phyloP scores from a whole-genome alignment of 2,797 vertebrate genomes.

The Sebastes matsubarae region DNA sequence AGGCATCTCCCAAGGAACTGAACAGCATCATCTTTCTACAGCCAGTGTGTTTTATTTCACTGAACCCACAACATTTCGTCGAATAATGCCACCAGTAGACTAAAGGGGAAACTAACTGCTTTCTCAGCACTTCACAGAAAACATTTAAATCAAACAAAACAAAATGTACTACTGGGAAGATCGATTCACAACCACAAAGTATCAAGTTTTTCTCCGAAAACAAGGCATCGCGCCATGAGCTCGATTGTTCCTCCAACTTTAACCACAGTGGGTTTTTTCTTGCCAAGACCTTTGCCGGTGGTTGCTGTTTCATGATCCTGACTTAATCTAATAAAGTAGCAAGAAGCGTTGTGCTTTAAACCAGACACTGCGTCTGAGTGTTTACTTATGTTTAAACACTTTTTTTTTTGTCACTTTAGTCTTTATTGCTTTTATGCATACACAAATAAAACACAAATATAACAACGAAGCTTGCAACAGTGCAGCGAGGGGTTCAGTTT shows the following conservation, averaged over 20 bases:
- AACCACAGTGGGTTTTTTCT: slow-evolving; percentile 25
- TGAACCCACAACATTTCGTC: slow-evolving; percentile 10
- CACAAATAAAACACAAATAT: no score
- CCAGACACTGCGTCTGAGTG: background rate
- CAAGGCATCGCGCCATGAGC: slow-evolving; percentile 37
- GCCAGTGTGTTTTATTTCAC: background rate
- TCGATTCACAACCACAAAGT: slow-evolving; percentile 35
- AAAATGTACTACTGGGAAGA: slow-evolving; percentile 21
- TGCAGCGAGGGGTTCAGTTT: no score
- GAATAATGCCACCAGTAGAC: background rate
- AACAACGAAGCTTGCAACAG: no score
- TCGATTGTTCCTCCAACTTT: slow-evolving; percentile 33
- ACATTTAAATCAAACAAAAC: slow-evolving; percentile 23
- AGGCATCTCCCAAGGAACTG: background rate
- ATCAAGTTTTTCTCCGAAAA: slow-evolving; percentile 14
- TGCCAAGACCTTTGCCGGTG: slow-evolving; percentile 34
- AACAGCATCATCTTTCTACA: background rate
- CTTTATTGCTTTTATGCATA: no score
- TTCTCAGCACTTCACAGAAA: slow-evolving; percentile 26
- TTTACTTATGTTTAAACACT: background rate
- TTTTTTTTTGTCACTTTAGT: no score
- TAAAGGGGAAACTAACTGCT: slow-evolving; percentile 1
- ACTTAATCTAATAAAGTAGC: slow-evolving; percentile 1
- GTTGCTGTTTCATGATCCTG: slow-evolving; percentile 1
- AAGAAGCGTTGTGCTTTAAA: slow-evolving; percentile 6